Evolutionary conservation across 2,797 vertebrate species (phyloP), one percentile per base, ranked within the genome.

Genomic region (Babyrousa celebensis): DNA sequence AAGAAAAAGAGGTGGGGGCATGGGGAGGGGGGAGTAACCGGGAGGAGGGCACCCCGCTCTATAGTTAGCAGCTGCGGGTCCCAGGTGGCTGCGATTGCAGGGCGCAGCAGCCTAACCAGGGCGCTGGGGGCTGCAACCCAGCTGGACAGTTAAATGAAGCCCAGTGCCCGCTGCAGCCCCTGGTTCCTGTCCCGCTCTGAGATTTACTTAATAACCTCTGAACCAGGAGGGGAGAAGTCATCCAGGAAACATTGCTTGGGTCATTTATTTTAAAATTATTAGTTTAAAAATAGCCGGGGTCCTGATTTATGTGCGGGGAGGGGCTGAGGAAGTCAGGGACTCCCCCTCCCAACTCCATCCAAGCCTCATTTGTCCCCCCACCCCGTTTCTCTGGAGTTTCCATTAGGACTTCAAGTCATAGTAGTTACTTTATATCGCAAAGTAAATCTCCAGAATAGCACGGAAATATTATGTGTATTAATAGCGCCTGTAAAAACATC

Each of bases 1-100:
- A 95, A 93, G 92, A 89, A 65, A n/a, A 21, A 10, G 21, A 17
- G 2, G 0, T 17, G 1, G 23, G n/a, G 21, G 12, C 9, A 95
- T 79, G 90, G 97, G 93, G 36, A 95, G 93, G 96, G 5, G 84
- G 43, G 43, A 48, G 43, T 48, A 95, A 97, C 87, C 67, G 91
- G 91, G 94, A 60, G 93, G 97, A 97, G 97, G 98, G 94, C 98
- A 98, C 98, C 97, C 98, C 52, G 88, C 98, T 99, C 98, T 99
- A 98, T 98, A 98, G 97, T 98, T 98, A 98, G 98, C 96, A 48
- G 96, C 96, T 85, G 98, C 78, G 52, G 91, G 96, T 75, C 95
- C 91, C 97, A 98, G 97, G 98, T 97, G 98, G 98, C 98, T 96
- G 94, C 98, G 98, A 98, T 97, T 96, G 97, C 93, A 98, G 97